A percentile compares a stretch with the other conserved stretches of the same genome.
phyloP scores from a whole-genome alignment of 2,797 vertebrate species.

The Propithecus perrieri region DNA sequence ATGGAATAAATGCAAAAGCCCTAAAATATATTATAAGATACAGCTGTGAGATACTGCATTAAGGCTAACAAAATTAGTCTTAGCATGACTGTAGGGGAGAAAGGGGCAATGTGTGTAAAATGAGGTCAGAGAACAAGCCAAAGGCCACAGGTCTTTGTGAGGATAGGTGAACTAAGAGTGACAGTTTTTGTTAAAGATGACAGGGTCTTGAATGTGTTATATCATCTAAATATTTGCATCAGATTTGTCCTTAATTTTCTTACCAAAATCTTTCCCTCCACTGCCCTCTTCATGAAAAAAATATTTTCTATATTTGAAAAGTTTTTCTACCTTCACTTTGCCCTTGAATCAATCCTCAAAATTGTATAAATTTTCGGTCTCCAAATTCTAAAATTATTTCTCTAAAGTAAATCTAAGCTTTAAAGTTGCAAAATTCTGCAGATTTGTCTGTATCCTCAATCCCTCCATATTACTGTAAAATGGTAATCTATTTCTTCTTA shows the following conservation, averaged over 20 bases:
- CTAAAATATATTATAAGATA: not conserved
- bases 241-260: not conserved
- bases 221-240: not conserved
- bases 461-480: not conserved
- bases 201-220: not conserved
- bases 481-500: not conserved
- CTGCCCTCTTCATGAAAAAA: too few relatives aligned
- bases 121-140: not conserved
- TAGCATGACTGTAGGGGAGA: not conserved
- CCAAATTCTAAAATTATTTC: not conserved
- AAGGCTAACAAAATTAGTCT: not conserved
- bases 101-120: not conserved
- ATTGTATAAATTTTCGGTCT: not conserved
- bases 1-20: not conserved
- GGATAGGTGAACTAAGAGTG: not conserved
- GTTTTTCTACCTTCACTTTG: not conserved
- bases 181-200: not conserved
- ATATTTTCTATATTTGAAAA: not conserved
- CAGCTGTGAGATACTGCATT: not conserved
- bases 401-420: not conserved
- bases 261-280: not conserved
- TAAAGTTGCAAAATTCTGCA: not conserved
- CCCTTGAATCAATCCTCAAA: not conserved
- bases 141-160: fast-evolving
- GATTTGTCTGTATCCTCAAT: not conserved